phyloP scores from a whole-genome alignment of 2,888 invertebrate genomes.

The Stramonita haemastoma region DNA sequence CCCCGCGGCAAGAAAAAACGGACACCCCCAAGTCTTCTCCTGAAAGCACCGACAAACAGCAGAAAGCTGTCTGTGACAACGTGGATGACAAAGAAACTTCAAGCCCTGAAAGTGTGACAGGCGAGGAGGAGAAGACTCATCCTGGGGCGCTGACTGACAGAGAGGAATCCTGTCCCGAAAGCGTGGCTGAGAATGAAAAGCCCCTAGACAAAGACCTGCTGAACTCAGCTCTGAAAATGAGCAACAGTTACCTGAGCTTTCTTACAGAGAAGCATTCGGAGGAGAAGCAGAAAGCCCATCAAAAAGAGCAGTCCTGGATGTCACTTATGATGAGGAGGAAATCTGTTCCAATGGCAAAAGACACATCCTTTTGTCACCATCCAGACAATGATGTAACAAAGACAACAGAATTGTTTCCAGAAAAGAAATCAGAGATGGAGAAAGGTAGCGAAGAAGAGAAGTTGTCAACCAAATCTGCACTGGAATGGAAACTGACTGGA shows the following conservation, averaged over 20 bases:
- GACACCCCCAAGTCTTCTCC: conserved; percentile 1
- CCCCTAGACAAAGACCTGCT: neutral
- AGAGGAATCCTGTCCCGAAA: neutral
- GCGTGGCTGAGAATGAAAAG: neutral
- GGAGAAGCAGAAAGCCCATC: too few relatives aligned
- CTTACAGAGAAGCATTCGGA: neutral
- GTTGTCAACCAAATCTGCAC: too few relatives aligned
- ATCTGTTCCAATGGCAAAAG: too few relatives aligned
- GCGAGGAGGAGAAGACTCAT: neutral
- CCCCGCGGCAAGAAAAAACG: neutral
- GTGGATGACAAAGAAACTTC: neutral
- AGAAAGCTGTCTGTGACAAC: neutral
- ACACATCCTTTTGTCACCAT: too few relatives aligned
- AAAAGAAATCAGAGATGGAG: too few relatives aligned
- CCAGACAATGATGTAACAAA: too few relatives aligned
- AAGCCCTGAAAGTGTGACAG: neutral
- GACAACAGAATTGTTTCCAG: too few relatives aligned
- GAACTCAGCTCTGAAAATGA: neutral
- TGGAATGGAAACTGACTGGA: too few relatives aligned
- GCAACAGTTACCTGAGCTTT: neutral
- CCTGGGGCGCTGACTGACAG: neutral
- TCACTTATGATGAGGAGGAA: too few relatives aligned
- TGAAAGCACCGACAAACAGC: neutral
- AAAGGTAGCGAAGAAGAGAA: too few relatives aligned
- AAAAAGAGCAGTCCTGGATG: too few relatives aligned